A percentile compares a stretch with the other conserved stretches of the same genome.
Conservation (phyloP, 92 coral and sea anemone genomes). For the Muricea muricata region DNA sequence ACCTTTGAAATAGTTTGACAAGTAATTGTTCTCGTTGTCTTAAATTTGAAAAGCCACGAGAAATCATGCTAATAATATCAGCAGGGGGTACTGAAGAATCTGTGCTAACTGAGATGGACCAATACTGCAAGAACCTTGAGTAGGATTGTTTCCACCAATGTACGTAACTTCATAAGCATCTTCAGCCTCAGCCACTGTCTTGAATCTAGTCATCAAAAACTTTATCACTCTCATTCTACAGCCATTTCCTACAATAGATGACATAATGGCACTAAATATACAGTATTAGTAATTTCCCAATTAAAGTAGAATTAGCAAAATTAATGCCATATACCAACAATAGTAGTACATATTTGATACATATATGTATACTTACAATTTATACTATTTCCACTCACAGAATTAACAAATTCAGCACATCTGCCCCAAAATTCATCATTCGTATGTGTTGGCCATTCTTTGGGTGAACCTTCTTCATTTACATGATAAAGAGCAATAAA, state of each 20-base stretch:
- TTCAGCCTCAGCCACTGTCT: no score
- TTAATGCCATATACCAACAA: no score
- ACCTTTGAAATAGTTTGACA: not conserved
- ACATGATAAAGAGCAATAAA: slow-evolving; percentile 44
- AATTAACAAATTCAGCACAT: not conserved
- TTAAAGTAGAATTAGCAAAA: no score
- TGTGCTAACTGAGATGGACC: not conserved
- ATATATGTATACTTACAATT: not conserved
- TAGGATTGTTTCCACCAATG: no score
- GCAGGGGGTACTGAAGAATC: slow-evolving; percentile 9
- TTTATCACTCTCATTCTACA: no score
- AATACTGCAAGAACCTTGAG: no score
- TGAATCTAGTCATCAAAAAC: no score
- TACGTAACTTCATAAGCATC: no score
- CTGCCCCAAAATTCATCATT: not conserved
- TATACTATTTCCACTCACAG: slow-evolving; percentile 34
- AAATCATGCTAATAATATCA: slow-evolving; percentile 27
- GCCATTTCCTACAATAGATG: no score
- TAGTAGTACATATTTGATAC: no score
- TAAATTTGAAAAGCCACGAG: slow-evolving; percentile 7
- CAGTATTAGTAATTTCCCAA: no score
- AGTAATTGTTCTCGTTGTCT: slow-evolving; percentile 17
- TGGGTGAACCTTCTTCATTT: not conserved
- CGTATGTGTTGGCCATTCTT: slow-evolving; percentile 33
- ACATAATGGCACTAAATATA: no score